A percentile compares a stretch with the other conserved stretches of the same genome.
phyloP scores from a whole-genome alignment of 2,113 vertebrate genomes.

The Petrocephalus microphthalmus region DNA sequence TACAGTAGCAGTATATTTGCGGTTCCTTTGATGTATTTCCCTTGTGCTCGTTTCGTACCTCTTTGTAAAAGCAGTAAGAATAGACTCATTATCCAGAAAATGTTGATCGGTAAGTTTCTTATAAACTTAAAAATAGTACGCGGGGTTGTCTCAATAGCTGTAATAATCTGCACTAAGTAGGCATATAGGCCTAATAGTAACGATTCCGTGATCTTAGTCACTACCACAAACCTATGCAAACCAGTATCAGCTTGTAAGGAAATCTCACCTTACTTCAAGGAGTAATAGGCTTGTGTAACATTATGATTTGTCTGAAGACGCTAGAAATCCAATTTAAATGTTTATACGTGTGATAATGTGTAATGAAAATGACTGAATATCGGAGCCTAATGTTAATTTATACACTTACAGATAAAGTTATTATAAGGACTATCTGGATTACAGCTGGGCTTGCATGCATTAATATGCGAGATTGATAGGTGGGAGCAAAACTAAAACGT shows the following conservation, averaged over 20 bases:
- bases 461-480: not conserved
- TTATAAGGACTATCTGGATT: not conserved
- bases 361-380: not conserved
- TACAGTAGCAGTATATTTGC: conserved; percentile 39
- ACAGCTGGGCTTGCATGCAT: not conserved
- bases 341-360: not conserved
- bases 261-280: not conserved
- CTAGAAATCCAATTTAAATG: not conserved
- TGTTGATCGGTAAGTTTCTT: conserved; percentile 19
- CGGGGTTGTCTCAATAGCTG: conserved; percentile 24
- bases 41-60: conserved; percentile 40
- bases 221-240: not conserved
- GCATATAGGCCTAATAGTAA: not conserved
- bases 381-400: not conserved
- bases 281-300: not conserved
- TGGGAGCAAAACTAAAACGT: not conserved
- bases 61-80: conserved; percentile 36
- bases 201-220: not conserved
- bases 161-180: not conserved
- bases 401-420: not conserved
- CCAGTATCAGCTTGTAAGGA: not conserved
- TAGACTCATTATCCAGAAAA: conserved; percentile 28
- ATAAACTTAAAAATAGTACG: conserved; percentile 14
- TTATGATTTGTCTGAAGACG: not conserved
- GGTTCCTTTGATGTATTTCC: conserved; percentile 33